Base-by-base conservation (phyloP, 2,797 vertebrate genomes). In the Coregonus sp. region DNA sequence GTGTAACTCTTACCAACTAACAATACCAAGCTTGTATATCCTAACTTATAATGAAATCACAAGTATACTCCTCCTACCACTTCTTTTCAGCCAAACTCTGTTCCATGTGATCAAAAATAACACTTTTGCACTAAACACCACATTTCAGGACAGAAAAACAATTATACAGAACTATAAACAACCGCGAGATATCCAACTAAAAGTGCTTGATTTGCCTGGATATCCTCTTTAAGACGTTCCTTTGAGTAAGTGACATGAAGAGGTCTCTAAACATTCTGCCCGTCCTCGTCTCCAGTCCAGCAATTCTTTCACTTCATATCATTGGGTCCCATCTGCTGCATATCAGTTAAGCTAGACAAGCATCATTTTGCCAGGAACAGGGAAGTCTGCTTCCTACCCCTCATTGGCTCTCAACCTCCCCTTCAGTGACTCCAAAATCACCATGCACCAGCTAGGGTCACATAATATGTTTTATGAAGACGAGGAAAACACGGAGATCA, bases 281-380 rank as follows among this genome's bases (percentile, higher is more conserved):
- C 69, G 11, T 31, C 20, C 56, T 15, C 20, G 37, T 37, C 33
- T 67, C 31, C 12, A 67, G 65, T 61, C 54, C 47, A 51, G 61
- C 79, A 80, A 77, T 76, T 80, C 37, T 37, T 50, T 69, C 54
- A 74, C 72, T 74, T 73, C 37, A 52, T 69, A 71, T 61, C 29
- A 78, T 67, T 63, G 29, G 72, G 33, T 51, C n/a, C 76, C 76
- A 78, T 77, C 74, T 76, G 79, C 71, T 77, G n/a, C 51, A 25
- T 70, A 70, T 75, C 74, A 73, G 75, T 54, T 35, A 51, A 71
- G 50, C 52, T 61, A 78, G 77, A 83, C 79, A 79, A 76, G 78
- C 72, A 74, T 61, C n/a, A 51, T 74, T 74, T 75, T 74, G 73
- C 40, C 40, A 54, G 75, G 50, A 69, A 37, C 54, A 68, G 68